Evolutionary conservation across 1,140 invertebrate genomes (phyloP).

Genomic region (Coenobita brevimanus): DNA sequence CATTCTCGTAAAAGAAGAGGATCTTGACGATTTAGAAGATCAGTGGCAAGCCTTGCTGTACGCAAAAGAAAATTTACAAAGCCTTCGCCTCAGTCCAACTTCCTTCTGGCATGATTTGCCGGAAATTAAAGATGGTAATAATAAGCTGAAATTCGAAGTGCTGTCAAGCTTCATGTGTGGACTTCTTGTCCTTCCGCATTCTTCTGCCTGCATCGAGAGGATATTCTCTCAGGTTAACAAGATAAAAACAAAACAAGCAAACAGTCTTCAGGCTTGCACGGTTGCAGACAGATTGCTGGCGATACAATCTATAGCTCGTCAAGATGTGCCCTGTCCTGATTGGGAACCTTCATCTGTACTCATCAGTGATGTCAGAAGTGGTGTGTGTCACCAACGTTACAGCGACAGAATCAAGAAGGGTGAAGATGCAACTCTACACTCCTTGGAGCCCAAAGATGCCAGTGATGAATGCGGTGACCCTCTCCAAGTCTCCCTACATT

Average conservation of each 20-base stretch:
- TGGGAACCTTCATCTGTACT: too few species aligned
- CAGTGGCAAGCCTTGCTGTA: not conserved
- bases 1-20: not conserved
- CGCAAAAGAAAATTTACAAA: not conserved
- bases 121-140: not conserved
- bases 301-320: too few species aligned
- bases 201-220: constrained; percentile 26
- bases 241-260: constrained; percentile 18
- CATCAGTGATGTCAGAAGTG: too few species aligned
- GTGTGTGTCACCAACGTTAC: too few species aligned
- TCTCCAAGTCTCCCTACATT: too few species aligned
- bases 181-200: constrained; percentile 8
- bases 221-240: constrained; percentile 22
- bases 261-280: constrained; percentile 23
- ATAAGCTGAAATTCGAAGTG: not conserved
- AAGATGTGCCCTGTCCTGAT: too few species aligned
- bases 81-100: not conserved
- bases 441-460: too few species aligned
- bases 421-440: too few species aligned
- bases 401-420: too few species aligned
- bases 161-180: constrained; percentile 23
- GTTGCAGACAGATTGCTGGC: too few species aligned
- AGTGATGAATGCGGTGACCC: too few species aligned
- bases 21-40: not conserved
- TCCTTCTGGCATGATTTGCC: constrained; percentile 16